phyloP scores from a whole-genome alignment of 2,113 vertebrate genomes.

The Kryptolebias marmoratus region DNA sequence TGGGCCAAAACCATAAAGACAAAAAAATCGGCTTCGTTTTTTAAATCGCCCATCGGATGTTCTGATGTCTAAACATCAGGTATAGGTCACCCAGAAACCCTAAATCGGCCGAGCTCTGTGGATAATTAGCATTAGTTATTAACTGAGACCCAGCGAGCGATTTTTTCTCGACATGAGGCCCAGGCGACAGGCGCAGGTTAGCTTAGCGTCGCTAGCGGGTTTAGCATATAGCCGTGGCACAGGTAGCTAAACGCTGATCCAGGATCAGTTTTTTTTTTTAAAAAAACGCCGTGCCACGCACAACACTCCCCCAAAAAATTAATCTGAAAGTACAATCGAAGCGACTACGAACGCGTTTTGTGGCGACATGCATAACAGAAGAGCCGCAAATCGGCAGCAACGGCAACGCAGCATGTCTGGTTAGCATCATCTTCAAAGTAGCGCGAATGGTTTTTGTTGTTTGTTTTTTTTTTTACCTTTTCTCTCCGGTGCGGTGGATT shows the following conservation, averaged over 20 bases:
- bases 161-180: conserved; percentile 52
- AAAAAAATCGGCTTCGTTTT: neutral
- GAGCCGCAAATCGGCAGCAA: conserved; percentile 28
- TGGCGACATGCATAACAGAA: conserved; percentile 31
- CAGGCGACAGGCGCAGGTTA: conserved; percentile 48
- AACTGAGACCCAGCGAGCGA: neutral
- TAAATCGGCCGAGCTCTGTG: neutral
- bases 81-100: neutral
- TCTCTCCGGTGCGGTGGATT: conserved; percentile 54
- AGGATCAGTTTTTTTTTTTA: neutral
- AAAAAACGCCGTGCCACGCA: fast-evolving
- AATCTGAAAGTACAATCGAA: neutral
- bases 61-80: neutral
- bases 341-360: neutral
- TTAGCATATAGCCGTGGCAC: conserved; percentile 9
- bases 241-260: neutral
- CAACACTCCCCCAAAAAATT: too few species aligned
- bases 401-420: conserved; percentile 45
- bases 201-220: conserved; percentile 39
- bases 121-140: neutral
- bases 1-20: neutral
- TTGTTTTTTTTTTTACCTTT: conserved; percentile 61
- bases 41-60: too few species aligned
- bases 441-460: conserved; percentile 55
- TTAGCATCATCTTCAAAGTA: conserved; percentile 70